These are phyloP conservation scores for Alethe castanea DNA, from an alignment of 2,113 vertebrate species.

Conservation along the genomic window DNA sequence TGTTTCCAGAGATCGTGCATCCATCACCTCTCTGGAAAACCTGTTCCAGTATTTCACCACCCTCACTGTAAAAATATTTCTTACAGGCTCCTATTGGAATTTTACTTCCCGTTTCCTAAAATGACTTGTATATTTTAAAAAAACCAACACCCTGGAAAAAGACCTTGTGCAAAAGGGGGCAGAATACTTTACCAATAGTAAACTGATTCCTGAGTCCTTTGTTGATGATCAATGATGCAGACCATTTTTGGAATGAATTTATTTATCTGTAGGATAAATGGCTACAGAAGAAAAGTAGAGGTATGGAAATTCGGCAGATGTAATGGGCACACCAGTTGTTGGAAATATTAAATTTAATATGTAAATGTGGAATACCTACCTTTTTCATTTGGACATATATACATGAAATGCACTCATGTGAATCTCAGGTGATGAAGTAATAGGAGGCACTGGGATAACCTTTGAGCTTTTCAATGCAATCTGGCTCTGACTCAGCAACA, in stretches of 20 bases:
- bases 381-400: neutral
- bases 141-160: neutral
- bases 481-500: neutral
- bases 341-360: neutral
- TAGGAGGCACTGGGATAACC: neutral
- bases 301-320: neutral
- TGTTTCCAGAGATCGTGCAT: neutral
- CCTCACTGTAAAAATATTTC: neutral
- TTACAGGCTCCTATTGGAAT: neutral
- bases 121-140: neutral
- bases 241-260: neutral
- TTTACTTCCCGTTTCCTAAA: neutral
- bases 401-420: neutral
- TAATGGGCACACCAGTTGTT: neutral
- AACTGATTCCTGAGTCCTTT: neutral
- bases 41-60: neutral
- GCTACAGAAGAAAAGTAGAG: neutral
- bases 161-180: neutral
- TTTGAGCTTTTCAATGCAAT: neutral
- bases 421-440: neutral
- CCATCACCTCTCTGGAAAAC: neutral
- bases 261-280: neutral
- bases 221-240: neutral
- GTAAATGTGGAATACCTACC: neutral
- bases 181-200: neutral